These are phyloP conservation scores for Bufo bufo DNA, from an alignment of 2,113 vertebrate species.

Conservation along the genomic window DNA sequence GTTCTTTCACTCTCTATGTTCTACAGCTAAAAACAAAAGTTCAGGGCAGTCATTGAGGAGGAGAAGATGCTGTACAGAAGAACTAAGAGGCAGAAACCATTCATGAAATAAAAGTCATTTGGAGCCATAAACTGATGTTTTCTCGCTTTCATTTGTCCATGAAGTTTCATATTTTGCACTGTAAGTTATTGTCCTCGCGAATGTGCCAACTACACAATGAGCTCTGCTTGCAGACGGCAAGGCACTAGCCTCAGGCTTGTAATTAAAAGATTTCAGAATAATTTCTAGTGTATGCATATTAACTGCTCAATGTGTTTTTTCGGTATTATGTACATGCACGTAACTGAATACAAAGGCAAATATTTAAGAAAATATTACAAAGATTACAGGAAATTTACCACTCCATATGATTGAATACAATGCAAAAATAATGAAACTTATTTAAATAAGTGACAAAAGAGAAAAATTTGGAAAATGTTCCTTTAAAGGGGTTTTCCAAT, in stretches of 20 bases:
- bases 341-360: not conserved
- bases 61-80: constrained; percentile 26
- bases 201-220: constrained; percentile 13
- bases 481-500: too few relatives aligned
- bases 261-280: constrained; percentile 27
- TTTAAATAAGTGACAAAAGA: not conserved
- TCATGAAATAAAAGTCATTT: not conserved
- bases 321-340: not conserved
- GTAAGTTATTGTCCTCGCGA: constrained; percentile 22
- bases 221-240: constrained; percentile 16
- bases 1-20: constrained; percentile 57
- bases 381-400: not conserved
- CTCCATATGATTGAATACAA: not conserved
- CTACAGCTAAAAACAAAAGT: constrained; percentile 56
- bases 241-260: constrained; percentile 21
- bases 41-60: constrained; percentile 53
- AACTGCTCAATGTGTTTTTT: constrained; percentile 4
- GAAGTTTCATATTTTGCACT: constrained; percentile 1
- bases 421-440: not conserved
- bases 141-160: not conserved
- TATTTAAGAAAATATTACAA: not conserved
- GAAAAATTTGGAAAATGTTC: not conserved
- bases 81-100: not conserved
- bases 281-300: not conserved
- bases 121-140: not conserved